A percentile compares a stretch with the other conserved stretches of the same genome.
These are phyloP conservation scores for Bicyclus anynana DNA, from an alignment of 1,140 invertebrate species.

Conservation along the genomic window DNA sequence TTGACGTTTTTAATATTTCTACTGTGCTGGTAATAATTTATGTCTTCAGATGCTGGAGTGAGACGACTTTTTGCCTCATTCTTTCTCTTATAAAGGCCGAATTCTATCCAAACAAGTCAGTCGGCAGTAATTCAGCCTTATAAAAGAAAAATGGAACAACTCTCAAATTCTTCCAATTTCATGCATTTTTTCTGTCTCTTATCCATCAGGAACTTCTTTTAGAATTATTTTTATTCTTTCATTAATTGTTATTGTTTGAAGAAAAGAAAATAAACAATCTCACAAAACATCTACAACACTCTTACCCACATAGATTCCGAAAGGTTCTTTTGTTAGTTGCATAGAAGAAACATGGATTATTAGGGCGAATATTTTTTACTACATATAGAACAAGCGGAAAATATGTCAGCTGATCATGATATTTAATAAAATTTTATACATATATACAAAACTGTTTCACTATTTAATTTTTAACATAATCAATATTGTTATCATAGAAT, in stretches of 20 bases:
- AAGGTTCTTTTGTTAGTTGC: slow-evolving; percentile 12
- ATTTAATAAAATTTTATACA: too few species aligned
- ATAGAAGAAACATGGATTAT: slow-evolving; percentile 13
- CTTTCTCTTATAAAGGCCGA: slow-evolving; percentile 25
- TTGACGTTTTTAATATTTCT: too few species aligned
- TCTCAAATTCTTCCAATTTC: not conserved
- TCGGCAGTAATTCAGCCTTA: slow-evolving; percentile 22
- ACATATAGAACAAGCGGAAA: too few species aligned
- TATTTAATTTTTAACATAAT: too few species aligned
- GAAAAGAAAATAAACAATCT: not conserved
- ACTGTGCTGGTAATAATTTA: not conserved
- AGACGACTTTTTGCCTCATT: slow-evolving; percentile 13
- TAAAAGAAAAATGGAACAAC: slow-evolving; percentile 25
- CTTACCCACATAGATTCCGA: slow-evolving; percentile 19
- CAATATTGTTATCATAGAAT: too few species aligned
- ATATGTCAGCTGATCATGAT: too few species aligned
- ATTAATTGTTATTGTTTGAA: not conserved
- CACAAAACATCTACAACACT: slow-evolving; percentile 7
- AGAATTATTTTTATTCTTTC: not conserved
- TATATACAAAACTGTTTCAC: too few species aligned
- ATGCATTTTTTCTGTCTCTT: not conserved
- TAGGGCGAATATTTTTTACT: not conserved
- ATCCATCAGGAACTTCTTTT: not conserved
- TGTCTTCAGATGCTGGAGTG: not conserved
- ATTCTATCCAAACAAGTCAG: slow-evolving; percentile 18